These are phyloP conservation scores for Bubo bubo DNA, from an alignment of 2,113 vertebrate species.

Conservation along the genomic window DNA sequence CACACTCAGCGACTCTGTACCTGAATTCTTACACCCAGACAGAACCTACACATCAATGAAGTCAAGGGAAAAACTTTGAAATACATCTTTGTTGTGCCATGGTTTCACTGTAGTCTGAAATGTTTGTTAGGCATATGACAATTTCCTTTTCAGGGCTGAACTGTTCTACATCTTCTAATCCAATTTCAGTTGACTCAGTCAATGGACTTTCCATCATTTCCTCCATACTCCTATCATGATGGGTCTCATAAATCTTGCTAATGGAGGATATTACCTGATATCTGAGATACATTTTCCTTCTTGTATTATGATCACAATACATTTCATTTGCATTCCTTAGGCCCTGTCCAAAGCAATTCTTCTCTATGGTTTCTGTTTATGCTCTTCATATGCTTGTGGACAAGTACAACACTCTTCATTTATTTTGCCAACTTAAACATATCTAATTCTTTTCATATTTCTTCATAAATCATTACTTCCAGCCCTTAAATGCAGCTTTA, in stretches of 20 bases:
- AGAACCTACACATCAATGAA: background rate
- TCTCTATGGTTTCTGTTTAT: slow-evolving; percentile 53
- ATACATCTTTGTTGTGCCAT: background rate
- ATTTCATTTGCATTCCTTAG: slow-evolving; percentile 66
- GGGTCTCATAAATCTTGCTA: slow-evolving; percentile 74
- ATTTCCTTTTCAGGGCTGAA: slow-evolving; percentile 30
- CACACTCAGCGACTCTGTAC: background rate
- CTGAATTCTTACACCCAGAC: background rate
- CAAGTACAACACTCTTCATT: slow-evolving; percentile 39
- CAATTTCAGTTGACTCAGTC: slow-evolving; percentile 65
- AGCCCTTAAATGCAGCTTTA: slow-evolving; percentile 15
- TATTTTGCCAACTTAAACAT: slow-evolving; percentile 38
- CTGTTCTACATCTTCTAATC: slow-evolving; percentile 57
- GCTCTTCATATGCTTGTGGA: slow-evolving; percentile 47
- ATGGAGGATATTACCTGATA: slow-evolving; percentile 71
- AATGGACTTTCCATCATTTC: slow-evolving; percentile 63
- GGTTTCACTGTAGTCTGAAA: background rate
- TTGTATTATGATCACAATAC: slow-evolving; percentile 71
- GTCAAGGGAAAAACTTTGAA: background rate
- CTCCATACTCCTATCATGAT: slow-evolving; percentile 49
- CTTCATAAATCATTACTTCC: slow-evolving; percentile 39
- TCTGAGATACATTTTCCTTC: slow-evolving; percentile 71
- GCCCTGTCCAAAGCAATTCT: slow-evolving; percentile 63
- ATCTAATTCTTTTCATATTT: slow-evolving; percentile 61
- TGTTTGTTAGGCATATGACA: slow-evolving; percentile 31